Base-by-base conservation (phyloP, 2,888 invertebrate species). In the Agrotis segetum region DNA sequence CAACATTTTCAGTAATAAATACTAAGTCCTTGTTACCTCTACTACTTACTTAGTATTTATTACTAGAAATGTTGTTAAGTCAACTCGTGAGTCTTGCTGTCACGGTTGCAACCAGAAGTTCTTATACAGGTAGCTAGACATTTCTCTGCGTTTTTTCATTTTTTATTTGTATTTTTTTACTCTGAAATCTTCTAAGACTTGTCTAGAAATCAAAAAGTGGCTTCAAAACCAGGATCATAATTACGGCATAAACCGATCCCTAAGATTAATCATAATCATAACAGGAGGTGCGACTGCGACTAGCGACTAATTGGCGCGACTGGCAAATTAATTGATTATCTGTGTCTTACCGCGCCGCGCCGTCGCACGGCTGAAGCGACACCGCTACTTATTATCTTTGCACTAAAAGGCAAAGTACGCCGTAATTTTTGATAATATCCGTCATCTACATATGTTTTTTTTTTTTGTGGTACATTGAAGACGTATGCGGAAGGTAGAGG, bases 261-360 rank as follows among this genome's bases (percentile, higher is more conserved):
- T 13, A 34, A 79, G 68, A 94, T 94, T 88, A 85, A 91, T 94
- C 92, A 89, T 92, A 92, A 93, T 93, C 88, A 90, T 78, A 83
- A 82, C 86, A 88, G 78, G 90, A 92, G 90, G 91, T 92, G 90
- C 88, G 89, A 88, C 91, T 92, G 90, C 88, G 89, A 88, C 91
- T 80, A 76, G 89, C 88, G 88, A 87, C 91, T 94, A 93, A 94
- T 94, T 92, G 88, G 89, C 88, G 90, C 78, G 88, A 90, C 91
- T 87, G 81, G 79, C 83, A 84, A 87, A 91, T 90, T 92, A 92
- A 93, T 93, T 92, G 92, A 93, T 91, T 90, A 91, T 88, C 88
- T 89, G 86, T 88, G 90, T 87, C 88, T 87, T 84, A 87, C 83
- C 83, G 86, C 79, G 70, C 83, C 83, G 86, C 79, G 70, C 65